A percentile compares a stretch with the other conserved stretches of the same genome.
Evolutionary conservation across 1,140 invertebrate species (phyloP).

Genomic region (Lethocerus indicus): DNA sequence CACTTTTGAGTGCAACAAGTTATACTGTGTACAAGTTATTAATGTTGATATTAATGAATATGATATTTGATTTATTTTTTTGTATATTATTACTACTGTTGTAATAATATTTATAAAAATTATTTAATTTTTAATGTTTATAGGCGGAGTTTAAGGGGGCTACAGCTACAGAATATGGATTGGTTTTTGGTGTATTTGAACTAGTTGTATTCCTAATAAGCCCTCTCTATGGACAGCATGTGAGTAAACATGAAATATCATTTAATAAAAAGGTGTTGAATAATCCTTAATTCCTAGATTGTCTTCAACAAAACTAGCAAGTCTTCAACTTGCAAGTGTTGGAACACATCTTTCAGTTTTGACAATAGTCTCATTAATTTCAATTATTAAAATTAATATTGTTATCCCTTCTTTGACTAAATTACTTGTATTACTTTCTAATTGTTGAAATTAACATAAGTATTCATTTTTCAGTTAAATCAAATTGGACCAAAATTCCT

Average conservation of each 20-base stretch:
- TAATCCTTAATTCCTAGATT: no score
- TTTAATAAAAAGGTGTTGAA: no score
- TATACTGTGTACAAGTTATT: neutral
- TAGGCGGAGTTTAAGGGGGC: constrained; percentile 77
- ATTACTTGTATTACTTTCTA: neutral
- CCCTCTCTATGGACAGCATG: constrained; percentile 73
- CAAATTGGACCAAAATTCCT: constrained; percentile 67
- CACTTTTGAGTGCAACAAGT: neutral
- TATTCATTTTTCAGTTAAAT: constrained; percentile 30
- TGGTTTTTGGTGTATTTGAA: constrained; percentile 87
- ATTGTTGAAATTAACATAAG: neutral
- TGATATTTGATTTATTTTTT: neutral
- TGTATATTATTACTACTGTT: neutral
- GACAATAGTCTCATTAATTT: neutral
- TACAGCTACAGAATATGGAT: constrained; percentile 68
- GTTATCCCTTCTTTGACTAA: neutral
- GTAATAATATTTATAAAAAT: neutral
- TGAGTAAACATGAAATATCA: no score
- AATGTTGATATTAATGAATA: no score
- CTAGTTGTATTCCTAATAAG: constrained; percentile 78
- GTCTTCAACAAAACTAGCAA: no score
- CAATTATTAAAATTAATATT: neutral
- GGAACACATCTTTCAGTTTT: no score
- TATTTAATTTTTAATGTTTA: no score
- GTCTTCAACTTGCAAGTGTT: no score